Conservation (phyloP, 92 coral and sea anemone species). For the Ricordea florida region DNA sequence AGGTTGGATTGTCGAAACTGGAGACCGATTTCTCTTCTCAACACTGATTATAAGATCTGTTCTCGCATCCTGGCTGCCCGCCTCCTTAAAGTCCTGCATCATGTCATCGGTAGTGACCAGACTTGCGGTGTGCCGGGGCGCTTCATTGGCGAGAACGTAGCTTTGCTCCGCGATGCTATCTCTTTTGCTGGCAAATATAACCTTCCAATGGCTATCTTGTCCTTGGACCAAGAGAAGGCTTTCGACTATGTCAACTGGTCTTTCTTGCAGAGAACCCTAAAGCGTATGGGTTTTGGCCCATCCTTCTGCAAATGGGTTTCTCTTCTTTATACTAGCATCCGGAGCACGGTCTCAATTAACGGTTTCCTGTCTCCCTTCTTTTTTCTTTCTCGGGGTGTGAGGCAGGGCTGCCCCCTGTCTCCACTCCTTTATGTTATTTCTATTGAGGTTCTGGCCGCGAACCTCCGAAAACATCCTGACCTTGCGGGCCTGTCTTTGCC, state of each 20-base stretch:
- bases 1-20: conserved; percentile 1
- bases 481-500: not conserved
- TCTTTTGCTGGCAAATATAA: too few relatives aligned
- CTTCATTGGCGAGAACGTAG: not conserved
- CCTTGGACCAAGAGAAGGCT: not conserved
- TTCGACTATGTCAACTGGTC: too few relatives aligned
- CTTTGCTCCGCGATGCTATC: not conserved
- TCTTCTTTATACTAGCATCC: not conserved
- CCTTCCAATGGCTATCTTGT: too few relatives aligned
- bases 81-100: not conserved
- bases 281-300: too few relatives aligned
- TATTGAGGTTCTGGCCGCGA: not conserved
- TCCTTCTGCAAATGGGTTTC: not conserved
- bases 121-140: conserved; percentile 44
- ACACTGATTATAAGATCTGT: conserved; percentile 21
- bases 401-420: not conserved
- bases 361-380: not conserved
- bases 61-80: conserved; percentile 3
- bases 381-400: not conserved
- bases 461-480: not conserved
- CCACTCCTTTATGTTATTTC: not conserved
- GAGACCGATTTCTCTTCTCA: conserved; percentile 29
- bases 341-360: not conserved
- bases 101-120: not conserved
- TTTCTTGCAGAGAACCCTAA: too few relatives aligned